Conservation (phyloP, 2,797 vertebrate species). For the Chaunax sp. region DNA sequence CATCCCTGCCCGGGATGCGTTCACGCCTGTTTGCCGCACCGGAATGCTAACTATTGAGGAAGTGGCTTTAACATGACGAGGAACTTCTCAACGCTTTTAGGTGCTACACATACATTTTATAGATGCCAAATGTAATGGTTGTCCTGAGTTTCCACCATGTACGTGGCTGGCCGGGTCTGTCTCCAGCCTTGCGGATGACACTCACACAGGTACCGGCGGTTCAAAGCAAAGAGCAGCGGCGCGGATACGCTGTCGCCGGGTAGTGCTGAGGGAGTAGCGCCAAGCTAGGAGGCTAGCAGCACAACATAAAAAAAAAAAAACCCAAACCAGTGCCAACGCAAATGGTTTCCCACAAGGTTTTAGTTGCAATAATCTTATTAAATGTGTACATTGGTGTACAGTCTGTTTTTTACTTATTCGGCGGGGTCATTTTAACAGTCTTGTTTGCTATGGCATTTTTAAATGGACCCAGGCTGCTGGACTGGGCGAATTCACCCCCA, state of each 20-base stretch:
- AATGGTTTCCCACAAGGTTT: slow-evolving; percentile 78
- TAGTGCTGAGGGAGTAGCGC: slow-evolving; percentile 51
- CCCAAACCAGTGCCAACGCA: slow-evolving; percentile 44
- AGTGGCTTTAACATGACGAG: slow-evolving; percentile 53
- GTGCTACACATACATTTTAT: slow-evolving; percentile 32
- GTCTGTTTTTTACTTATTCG: slow-evolving; percentile 75
- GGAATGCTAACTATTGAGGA: slow-evolving; percentile 63
- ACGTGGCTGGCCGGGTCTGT: slow-evolving; percentile 66
- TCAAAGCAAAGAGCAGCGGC: slow-evolving; percentile 57
- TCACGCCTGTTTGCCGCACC: slow-evolving; percentile 18
- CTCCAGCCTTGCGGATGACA: slow-evolving; percentile 80
- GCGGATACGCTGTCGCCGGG: slow-evolving; percentile 55
- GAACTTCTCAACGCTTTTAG: slow-evolving; percentile 13
- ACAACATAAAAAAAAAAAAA: slow-evolving; percentile 37
- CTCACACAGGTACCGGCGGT: slow-evolving; percentile 60
- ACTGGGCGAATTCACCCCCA: slow-evolving; percentile 92
- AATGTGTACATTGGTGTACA: slow-evolving; percentile 80
- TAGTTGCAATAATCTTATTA: slow-evolving; percentile 76
- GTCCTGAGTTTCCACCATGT: slow-evolving; percentile 66
- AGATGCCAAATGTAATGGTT: slow-evolving; percentile 65
- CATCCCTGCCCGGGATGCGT: slow-evolving; percentile 53
- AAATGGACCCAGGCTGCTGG: slow-evolving; percentile 90
- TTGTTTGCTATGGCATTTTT: slow-evolving; percentile 88
- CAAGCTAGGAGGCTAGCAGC: slow-evolving; percentile 66
- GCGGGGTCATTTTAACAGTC: slow-evolving; percentile 74